phyloP scores from a whole-genome alignment of 2,797 vertebrate genomes.

The Oreortyx pictus region DNA sequence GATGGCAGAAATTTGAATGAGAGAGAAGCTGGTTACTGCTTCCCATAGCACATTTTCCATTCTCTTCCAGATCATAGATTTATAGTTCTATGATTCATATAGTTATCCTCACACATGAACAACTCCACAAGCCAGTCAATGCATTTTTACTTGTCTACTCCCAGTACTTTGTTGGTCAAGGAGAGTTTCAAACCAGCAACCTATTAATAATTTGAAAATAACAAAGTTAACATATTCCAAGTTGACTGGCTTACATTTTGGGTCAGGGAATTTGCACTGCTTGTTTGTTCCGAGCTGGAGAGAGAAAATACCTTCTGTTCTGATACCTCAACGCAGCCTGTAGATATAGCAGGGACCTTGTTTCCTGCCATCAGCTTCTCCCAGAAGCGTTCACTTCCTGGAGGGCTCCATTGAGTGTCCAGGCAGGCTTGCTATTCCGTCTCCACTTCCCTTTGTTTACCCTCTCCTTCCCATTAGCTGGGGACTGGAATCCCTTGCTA shows the following conservation, averaged over 20 bases:
- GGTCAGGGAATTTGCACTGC: neutral
- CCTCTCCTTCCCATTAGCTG: neutral
- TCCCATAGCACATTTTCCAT: neutral
- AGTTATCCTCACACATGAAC: rapidly evolving
- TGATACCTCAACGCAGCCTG: neutral
- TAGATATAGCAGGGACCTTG: neutral
- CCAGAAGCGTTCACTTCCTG: rapidly evolving
- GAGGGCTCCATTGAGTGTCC: rapidly evolving
- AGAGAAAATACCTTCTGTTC: neutral
- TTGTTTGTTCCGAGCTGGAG: neutral
- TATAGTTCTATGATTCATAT: neutral
- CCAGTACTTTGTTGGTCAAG: neutral
- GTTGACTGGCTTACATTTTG: neutral
- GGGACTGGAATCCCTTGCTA: neutral
- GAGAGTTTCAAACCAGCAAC: neutral
- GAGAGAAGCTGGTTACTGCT: neutral
- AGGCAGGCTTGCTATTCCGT: neutral
- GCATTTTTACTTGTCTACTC: neutral
- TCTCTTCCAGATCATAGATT: neutral
- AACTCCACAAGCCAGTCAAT: neutral
- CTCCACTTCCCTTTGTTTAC: neutral
- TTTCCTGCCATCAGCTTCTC: neutral
- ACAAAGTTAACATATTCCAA: neutral
- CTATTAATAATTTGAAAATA: neutral
- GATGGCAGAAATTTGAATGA: neutral